Conservation (phyloP, 2,888 invertebrate genomes). For the Drosophila silvestris region DNA sequence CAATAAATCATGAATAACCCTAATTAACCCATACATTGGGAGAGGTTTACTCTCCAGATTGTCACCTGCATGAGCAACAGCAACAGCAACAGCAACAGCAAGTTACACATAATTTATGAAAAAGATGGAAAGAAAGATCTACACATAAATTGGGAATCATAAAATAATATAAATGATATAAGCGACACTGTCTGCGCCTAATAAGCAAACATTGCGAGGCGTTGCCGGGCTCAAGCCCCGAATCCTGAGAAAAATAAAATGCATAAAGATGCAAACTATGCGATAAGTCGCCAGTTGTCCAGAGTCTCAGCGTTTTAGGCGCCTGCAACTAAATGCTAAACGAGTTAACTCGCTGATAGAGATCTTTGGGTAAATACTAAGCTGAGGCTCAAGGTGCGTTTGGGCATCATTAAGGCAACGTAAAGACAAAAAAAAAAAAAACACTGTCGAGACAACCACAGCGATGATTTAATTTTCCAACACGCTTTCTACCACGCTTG, state of each 20-base stretch:
- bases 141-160: slow-evolving; percentile 54
- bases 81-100: slow-evolving; percentile 60
- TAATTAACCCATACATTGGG: slow-evolving; percentile 65
- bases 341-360: slow-evolving; percentile 83
- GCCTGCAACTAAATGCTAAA: slow-evolving; percentile 83
- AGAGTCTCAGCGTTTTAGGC: slow-evolving; percentile 62
- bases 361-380: slow-evolving; percentile 76
- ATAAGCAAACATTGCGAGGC: slow-evolving; percentile 64
- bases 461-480: slow-evolving; percentile 82
- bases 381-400: slow-evolving; percentile 73
- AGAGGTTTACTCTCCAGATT: slow-evolving; percentile 35
- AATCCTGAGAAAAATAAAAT: slow-evolving; percentile 57
- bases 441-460: slow-evolving; percentile 37
- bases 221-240: slow-evolving; percentile 52
- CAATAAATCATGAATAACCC: slow-evolving; percentile 78
- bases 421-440: slow-evolving; percentile 34
- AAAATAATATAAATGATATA: slow-evolving; percentile 81
- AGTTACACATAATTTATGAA: slow-evolving; percentile 69
- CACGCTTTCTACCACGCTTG: slow-evolving; percentile 70
- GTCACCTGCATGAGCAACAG: slow-evolving; percentile 64
- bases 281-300: slow-evolving; percentile 58
- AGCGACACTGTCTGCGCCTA: slow-evolving; percentile 80
- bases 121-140: slow-evolving; percentile 16
- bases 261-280: slow-evolving; percentile 68
- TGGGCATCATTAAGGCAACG: slow-evolving; percentile 71